Evolutionary conservation across 2,888 invertebrate species (phyloP), one percentile per base, ranked within the genome.

Genomic region (Allacma fusca): DNA sequence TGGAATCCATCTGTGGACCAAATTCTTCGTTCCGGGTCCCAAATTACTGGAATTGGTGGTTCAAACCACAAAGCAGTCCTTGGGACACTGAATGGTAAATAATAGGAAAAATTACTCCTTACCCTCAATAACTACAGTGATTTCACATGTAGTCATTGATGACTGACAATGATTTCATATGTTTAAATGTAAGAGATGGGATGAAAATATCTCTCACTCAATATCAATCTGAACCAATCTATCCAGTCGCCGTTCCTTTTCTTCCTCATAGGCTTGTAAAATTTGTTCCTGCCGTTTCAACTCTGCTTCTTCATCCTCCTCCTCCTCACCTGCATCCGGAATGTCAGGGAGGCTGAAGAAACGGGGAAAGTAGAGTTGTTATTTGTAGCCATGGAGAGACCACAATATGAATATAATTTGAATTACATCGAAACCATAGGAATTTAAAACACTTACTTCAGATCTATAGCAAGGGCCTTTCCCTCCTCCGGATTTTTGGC

Each of bases 1-100:
- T 93, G 92, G 9, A 93, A 89, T 84, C 92, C 91, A 83, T 91
- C 90, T 24, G 89, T 91, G 0, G 91, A 91, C 94, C 94, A 94
- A 64, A 89, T 88, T 2, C 87, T 78, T 83, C 86, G 83, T 85
- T 85, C 85, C 75, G 87, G 87, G n/a, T 83, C 80, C 80, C 92
- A 90, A 83, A 92, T 91, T 1, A 86, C 86, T 9, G 92, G 90
- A 44, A 91, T 89, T 0, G 94, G 94, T 0, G 93, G 93, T 84
- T 94, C 94, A 75, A 91, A 91, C 94, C 94, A 93, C 84, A 93
- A 88, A 50, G 93, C 90, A 0, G 90, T 89, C 50, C 90, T 90
- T 0, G 93, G 91, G 1, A 93, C 87, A 65, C 92, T 92, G 23
- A 16, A 74, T 59, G 59, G 26, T 19, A 59, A 26, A 75, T 16